Evolutionary conservation across 2,888 invertebrate genomes (phyloP).

Genomic region (Mongoloraphidia duomilia): DNA sequence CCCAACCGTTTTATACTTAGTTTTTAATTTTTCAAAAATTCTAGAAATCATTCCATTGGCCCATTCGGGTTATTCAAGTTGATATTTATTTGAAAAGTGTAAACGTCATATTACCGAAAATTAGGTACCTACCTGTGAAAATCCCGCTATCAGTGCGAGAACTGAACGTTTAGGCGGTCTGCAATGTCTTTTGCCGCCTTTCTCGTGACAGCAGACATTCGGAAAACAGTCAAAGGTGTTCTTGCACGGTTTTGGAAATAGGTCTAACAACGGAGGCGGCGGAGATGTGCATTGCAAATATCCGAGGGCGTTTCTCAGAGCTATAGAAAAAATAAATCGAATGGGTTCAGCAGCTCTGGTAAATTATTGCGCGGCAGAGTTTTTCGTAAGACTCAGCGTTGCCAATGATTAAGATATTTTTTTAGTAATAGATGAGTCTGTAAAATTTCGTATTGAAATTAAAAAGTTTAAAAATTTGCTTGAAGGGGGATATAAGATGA

Average conservation of each 20-base stretch:
- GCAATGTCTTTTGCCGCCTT: constrained; percentile 54
- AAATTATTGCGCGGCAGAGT: too few species aligned
- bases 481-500: too few species aligned
- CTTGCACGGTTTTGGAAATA: constrained; percentile 55
- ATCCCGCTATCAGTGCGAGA: constrained; percentile 46
- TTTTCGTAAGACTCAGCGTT: too few species aligned
- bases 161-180: constrained; percentile 59
- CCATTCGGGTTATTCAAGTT: neutral
- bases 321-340: constrained; percentile 15
- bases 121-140: constrained; percentile 35
- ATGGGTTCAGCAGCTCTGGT: too few species aligned
- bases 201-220: constrained; percentile 66
- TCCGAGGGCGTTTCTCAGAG: constrained; percentile 21
- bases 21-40: too few species aligned
- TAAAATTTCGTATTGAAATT: too few species aligned
- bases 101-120: neutral
- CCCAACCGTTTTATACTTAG: too few species aligned
- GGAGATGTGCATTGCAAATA: constrained; percentile 60
- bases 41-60: too few species aligned
- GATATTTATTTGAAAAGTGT: neutral
- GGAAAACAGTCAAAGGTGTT: constrained; percentile 64
- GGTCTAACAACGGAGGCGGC: constrained; percentile 50
- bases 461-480: too few species aligned
- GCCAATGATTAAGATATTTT: too few species aligned
- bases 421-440: too few species aligned